These are phyloP conservation scores for Amphibalanus amphitrite DNA, from an alignment of 1,140 invertebrate species.

Conservation along the genomic window DNA sequence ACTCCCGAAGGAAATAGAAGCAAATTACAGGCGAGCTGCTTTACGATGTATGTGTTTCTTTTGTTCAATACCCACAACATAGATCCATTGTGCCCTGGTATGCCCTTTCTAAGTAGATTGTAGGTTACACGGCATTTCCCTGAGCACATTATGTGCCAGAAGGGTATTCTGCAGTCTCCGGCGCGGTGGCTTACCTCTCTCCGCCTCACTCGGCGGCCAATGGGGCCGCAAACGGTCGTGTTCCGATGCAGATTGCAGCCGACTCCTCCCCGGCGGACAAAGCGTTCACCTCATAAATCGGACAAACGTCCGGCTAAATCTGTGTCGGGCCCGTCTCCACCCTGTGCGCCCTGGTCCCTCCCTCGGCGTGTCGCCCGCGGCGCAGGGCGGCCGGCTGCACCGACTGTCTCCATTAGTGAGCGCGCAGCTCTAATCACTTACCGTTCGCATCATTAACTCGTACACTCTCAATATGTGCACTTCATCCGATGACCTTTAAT, in stretches of 20 bases:
- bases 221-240: not conserved
- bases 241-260: not conserved
- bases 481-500: slow-evolving; percentile 1
- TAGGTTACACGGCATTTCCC: no score
- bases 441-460: not conserved
- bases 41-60: no score
- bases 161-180: no score
- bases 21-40: no score
- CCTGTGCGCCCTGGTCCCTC: not conserved
- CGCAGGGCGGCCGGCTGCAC: not conserved
- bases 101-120: no score
- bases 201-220: not conserved
- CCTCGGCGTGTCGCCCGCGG: no score
- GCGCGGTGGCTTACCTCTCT: no score
- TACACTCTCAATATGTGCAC: slow-evolving; percentile 1
- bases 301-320: not conserved
- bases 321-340: not conserved
- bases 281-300: not conserved
- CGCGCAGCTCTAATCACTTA: not conserved
- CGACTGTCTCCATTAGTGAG: not conserved
- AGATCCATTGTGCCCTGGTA: no score
- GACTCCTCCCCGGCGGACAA: not conserved
- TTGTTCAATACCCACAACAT: no score
- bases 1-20: no score
- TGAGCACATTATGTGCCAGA: no score